Evolutionary conservation across 2,888 invertebrate genomes (phyloP), one percentile per base, ranked within the genome.

Genomic region (Agapetus fuscipes): DNA sequence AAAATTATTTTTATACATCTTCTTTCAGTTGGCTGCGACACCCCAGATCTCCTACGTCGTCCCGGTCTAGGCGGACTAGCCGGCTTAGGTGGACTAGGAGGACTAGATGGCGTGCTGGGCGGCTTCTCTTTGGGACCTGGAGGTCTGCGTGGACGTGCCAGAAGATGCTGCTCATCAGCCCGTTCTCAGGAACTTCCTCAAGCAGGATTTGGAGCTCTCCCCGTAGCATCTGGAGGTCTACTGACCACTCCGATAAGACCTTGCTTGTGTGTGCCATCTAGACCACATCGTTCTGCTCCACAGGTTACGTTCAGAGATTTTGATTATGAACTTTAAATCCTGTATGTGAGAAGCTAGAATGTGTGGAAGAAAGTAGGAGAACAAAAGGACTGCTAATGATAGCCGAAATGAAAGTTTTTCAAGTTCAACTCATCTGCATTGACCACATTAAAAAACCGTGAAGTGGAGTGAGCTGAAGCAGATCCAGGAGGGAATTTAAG

Each of bases 281-380:
- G 40, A 28, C 43, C 43, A 5, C 45, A 45, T 30, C 34, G 39
- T n/a, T 76, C 77, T 0, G 77, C 76, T 3, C 77, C 77, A 1
- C 70, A 62, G n/a, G 75, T 77, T 17, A 64, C 73, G 12, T 76
- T 77, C 56, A 73, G 69, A 53, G 72, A 42, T 28, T 29, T 45
- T 12, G 47, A 48, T 25, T 48, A 45, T 10, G 45, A 47, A 39
- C 24, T 44, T 6, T 47, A 44, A 44, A n/a, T n/a, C n/a, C n/a
- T n/a, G n/a, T n/a, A n/a, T n/a, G n/a, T n/a, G n/a, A n/a, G n/a
- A n/a, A n/a, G n/a, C n/a, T n/a, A n/a, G n/a, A n/a, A n/a, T n/a
- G n/a, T n/a, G n/a, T n/a, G n/a, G n/a, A n/a, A n/a, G n/a, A n/a
- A n/a, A n/a, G n/a, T n/a, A n/a, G n/a, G n/a, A n/a, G n/a, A n/a